phyloP scores from a whole-genome alignment of 2,113 vertebrate genomes.

The Spea bombifrons region DNA sequence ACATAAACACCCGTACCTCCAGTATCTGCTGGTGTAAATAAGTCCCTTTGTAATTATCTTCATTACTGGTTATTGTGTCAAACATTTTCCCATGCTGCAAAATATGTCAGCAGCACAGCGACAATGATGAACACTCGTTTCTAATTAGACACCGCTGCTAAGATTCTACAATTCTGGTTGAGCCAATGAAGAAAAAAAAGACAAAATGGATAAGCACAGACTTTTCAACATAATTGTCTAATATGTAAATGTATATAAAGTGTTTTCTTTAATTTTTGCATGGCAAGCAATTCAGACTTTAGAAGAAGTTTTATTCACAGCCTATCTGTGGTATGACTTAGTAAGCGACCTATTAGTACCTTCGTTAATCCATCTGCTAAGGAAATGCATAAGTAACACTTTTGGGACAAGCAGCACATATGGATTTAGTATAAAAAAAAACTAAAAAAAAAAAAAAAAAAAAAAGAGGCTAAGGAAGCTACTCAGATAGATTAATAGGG shows the following conservation, averaged over 20 bases:
- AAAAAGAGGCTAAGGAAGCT: no score
- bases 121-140: slow-evolving; percentile 10
- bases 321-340: no score
- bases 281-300: neutral
- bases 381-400: no score
- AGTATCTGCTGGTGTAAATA: slow-evolving; percentile 10
- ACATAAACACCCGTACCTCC: slow-evolving; percentile 2
- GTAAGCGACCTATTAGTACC: no score
- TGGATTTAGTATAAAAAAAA: no score
- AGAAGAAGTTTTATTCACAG: neutral
- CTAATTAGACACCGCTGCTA: slow-evolving; percentile 23
- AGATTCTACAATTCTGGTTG: slow-evolving; percentile 9
- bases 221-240: neutral
- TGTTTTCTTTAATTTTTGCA: neutral
- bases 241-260: neutral
- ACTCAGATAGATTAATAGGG: no score
- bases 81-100: slow-evolving; percentile 17
- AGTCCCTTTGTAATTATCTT: slow-evolving; percentile 37
- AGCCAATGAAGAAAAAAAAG: slow-evolving; percentile 4
- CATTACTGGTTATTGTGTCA: slow-evolving; percentile 37
- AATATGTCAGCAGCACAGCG: slow-evolving; percentile 11
- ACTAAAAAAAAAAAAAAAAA: no score
- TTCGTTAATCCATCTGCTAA: no score
- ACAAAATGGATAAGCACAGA: slow-evolving; percentile 1
- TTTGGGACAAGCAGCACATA: no score